Base-by-base conservation (phyloP, 1,140 invertebrate genomes). In the Goniozus legneri region DNA sequence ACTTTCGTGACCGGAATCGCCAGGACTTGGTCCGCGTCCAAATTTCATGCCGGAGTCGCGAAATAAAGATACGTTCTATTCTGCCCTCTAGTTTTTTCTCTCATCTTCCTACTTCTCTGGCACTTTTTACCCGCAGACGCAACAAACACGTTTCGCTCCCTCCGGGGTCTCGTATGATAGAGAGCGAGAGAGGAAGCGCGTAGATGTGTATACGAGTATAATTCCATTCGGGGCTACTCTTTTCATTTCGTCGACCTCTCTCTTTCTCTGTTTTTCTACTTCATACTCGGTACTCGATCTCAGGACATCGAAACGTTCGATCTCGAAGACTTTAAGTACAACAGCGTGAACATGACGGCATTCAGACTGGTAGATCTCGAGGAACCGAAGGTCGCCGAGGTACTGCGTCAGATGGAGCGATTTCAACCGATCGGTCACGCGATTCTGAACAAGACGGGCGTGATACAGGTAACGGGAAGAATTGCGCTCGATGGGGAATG, bases 291-390 rank as follows among this genome's bases (percentile, higher is more conserved):
- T 27, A 27, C 4, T 35, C 44, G 52, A 42, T 73, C 72, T 6
- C 71, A 92, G 89, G 89, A 95, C 73, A 84, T 93, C 62, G 91
- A 93, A 73, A 85, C 89, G 10, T 93, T 93, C 61, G 91, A 95
- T 72, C 72, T 95, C 44, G 91, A 95, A 74, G 91, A 95, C 68
- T 95, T 95, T 75, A 91, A 91, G 65, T 94, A 95, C 77, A 95
- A 95, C 73, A 86, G 86, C 44, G 92, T 95, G 10, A 95, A 95
- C 71, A 94, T 95, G 77, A 95, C 91, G 31, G 89, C 91, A 4
- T 95, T 91, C 75, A 79, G 92, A 40, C 74, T 95, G 44, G 89
- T 94, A 2, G 90, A 94, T 69, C 79, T 87, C 1, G 86, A 86
- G 18, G 84, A 89, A 41, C 79, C 83, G 31, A 83, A 84, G 59